Evolutionary conservation across 2,888 invertebrate genomes (phyloP).

Genomic region (Acanthoscelides obtectus): DNA sequence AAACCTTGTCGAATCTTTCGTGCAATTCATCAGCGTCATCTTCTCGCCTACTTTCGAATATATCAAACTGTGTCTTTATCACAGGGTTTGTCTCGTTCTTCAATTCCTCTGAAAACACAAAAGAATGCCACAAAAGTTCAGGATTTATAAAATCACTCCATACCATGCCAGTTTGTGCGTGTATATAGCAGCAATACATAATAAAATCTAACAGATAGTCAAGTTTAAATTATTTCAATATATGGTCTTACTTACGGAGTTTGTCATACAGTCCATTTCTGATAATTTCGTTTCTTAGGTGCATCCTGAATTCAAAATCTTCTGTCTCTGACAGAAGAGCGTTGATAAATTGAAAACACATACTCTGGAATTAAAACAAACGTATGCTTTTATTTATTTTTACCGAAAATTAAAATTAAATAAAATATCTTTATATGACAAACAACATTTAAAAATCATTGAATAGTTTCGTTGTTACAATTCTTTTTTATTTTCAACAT

Average conservation of each 20-base stretch:
- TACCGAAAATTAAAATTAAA: neutral
- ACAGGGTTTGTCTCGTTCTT: conserved; percentile 67
- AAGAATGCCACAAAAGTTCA: neutral
- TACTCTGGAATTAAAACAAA: conserved; percentile 55
- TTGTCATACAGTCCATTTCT: conserved; percentile 85
- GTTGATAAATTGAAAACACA: conserved; percentile 91
- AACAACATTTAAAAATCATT: neutral
- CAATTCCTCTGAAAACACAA: conserved; percentile 51
- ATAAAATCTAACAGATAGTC: no score
- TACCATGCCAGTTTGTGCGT: no score
- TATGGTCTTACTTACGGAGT: conserved; percentile 57
- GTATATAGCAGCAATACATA: no score
- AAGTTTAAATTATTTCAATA: conserved; percentile 4
- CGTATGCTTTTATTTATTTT: neutral
- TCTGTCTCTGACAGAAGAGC: conserved; percentile 83
- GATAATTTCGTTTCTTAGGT: conserved; percentile 93
- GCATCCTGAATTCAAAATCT: conserved; percentile 89
- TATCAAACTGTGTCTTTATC: conserved; percentile 77
- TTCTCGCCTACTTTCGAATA: conserved; percentile 84
- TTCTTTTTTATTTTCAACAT: neutral
- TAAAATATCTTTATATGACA: neutral
- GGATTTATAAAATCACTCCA: no score
- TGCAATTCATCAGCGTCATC: conserved; percentile 92
- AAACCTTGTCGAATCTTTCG: conserved; percentile 84
- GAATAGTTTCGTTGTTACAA: neutral